phyloP scores from a whole-genome alignment of 2,797 vertebrate species.

The Hemitrygon akajei region DNA sequence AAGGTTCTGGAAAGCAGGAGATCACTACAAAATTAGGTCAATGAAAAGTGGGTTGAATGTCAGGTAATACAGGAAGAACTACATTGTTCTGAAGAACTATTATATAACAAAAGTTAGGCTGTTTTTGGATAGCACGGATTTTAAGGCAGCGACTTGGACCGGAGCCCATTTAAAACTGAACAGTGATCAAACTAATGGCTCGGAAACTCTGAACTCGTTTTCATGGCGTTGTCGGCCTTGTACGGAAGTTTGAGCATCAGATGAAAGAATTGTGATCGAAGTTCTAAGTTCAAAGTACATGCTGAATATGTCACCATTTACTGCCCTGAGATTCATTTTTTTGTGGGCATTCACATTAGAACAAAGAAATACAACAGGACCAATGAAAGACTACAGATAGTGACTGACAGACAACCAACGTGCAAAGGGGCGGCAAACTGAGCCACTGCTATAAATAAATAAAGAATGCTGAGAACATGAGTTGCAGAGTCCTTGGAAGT shows the following conservation, averaged over 20 bases:
- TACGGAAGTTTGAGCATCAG: background rate
- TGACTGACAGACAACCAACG: too few relatives aligned
- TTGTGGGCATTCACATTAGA: too few relatives aligned
- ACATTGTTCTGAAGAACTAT: constrained; percentile 1
- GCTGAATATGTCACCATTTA: too few relatives aligned
- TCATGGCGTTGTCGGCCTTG: background rate
- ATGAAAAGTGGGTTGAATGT: constrained; percentile 34
- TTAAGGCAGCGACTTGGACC: background rate
- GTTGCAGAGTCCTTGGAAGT: too few relatives aligned
- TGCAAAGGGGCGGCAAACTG: too few relatives aligned
- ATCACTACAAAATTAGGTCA: constrained; percentile 9
- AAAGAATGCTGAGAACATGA: too few relatives aligned
- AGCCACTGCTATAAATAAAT: too few relatives aligned
- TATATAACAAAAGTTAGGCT: constrained; percentile 13
- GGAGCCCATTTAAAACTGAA: background rate
- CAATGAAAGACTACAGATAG: too few relatives aligned
- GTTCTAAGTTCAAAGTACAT: too few relatives aligned
- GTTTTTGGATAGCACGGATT: background rate
- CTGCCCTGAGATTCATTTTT: too few relatives aligned
- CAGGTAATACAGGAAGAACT: constrained; percentile 23
- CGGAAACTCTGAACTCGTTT: background rate
- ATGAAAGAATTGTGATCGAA: background rate
- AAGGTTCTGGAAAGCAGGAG: background rate
- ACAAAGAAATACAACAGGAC: too few relatives aligned
- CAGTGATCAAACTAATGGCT: background rate